Base-by-base conservation (phyloP, 1,140 invertebrate genomes). In the Drosophila hydei region DNA sequence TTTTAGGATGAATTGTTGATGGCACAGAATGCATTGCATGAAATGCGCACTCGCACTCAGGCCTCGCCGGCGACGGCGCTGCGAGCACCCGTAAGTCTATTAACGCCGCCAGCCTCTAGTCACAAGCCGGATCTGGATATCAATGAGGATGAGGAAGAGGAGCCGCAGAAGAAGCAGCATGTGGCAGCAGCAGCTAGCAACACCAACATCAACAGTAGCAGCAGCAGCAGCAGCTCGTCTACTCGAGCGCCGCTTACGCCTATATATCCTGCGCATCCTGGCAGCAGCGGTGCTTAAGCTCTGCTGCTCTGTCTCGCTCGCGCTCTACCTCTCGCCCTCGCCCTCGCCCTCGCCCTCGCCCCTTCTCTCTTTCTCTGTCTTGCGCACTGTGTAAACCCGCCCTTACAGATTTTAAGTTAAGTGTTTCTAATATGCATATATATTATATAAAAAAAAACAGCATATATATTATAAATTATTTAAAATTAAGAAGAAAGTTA, bases 81-180 rank as follows among this genome's bases (percentile, higher is more conserved):
- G 50, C 75, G 76, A 43, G 90, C 87, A 60, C 91, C 91, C 4
- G 89, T 89, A 43, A 93, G 92, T 30, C 89, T 93, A 30, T 76
- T 94, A 51, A 94, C 93, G 21, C 93, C 93, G 23, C 93, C 93
- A 0, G 93, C 93, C 27, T 93, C 93, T 78, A 93, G 92, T 91
- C 93, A 93, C 79, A 94, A 94, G 68, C 85, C 88, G 5, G 81
- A 87, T 55, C 67, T 81, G 48, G 67, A 70, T 56, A 74, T 81
- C 65, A 83, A 87, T 52, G 81, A 74, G 18, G 81, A 87, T 23
- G 76, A 61, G 18, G 38, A 42, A 0, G 38, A 42, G 38, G 38
- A 14, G 19, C 67, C 38, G 51, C 45, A n/a, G 38, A 16, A 56
- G 18, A 23, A 54, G 21, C 38, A 27, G 14, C 38, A 42, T 6